Evolutionary conservation across 2,888 invertebrate species (phyloP), one percentile per base, ranked within the genome.

Genomic region (Lithophane leautieri): DNA sequence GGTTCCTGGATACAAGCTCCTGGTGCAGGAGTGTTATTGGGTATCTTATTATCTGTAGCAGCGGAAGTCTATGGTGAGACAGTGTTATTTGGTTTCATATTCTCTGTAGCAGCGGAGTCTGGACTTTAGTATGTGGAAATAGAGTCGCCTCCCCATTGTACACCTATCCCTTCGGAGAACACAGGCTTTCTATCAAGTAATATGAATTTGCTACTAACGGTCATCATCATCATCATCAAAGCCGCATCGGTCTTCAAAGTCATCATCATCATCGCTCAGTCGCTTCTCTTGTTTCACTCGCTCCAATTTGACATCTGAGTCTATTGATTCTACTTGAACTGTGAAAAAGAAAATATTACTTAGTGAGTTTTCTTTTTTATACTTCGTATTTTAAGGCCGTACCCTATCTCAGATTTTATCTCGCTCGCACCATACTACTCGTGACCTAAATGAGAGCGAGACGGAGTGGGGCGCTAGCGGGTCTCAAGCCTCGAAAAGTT

Each of bases 191-290:
- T 16, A 28, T 58, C 3, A 58, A 58, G 28, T 28, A 16, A 58
- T 58, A 1, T 28, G 28, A 58, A 19, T 58, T 28, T 28, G 8
- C 28, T 9, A 93, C 94, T 93, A 58, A 94, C 94, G 89, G 54
- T 95, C 94, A 75, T 94, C 94, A 76, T 94, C 94, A 62, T 94
- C 94, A 54, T 94, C 94, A 65, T 93, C 94, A 28, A 89, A 90
- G 72, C 91, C 93, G 3, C 89, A 87, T 9, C 89, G 85, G 54
- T 92, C 92, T 28, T 91, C 93, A 70, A 93, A 93, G 47, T 95
- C 95, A 52, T 93, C 94, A 50, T 95, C 95, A 40, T 92, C 94
- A 60, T 92, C 93, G 60, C 92, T 93, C 22, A 83, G 76, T 0
- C 83, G 81, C 83, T 91, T 91, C 87, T 95, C 95, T 16, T 89